These are phyloP conservation scores for Dolomedes plantarius DNA, from an alignment of 2,888 invertebrate species.

Conservation along the genomic window DNA sequence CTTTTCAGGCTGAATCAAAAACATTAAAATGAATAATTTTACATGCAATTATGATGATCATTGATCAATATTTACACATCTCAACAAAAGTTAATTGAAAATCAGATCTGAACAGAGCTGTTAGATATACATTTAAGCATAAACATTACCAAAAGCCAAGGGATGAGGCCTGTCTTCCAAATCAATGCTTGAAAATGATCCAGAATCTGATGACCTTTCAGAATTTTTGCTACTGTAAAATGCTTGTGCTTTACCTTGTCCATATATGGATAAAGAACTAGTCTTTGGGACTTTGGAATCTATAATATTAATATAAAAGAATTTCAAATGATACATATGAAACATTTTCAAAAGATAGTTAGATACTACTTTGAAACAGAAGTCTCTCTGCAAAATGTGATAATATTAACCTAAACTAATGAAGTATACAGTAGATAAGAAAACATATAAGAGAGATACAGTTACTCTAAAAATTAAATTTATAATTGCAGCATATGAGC, in stretches of 20 bases:
- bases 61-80: no score
- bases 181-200: conserved; percentile 60
- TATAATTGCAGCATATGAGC: no score
- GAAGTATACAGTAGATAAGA: background rate
- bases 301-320: background rate
- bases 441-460: no score
- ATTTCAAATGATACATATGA: background rate
- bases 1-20: no score
- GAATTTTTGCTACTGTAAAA: conserved; percentile 28
- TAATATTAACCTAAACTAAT: background rate
- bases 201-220: conserved; percentile 43
- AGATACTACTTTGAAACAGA: background rate
- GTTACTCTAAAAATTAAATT: no score
- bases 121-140: no score
- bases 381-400: background rate
- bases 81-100: no score
- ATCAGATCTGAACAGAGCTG: no score
- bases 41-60: no score
- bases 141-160: conserved; percentile 50
- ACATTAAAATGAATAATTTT: no score
- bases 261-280: conserved; percentile 66
- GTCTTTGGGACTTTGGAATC: conserved; percentile 31
- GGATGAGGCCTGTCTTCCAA: conserved; percentile 67
- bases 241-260: conserved; percentile 57
- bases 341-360: background rate